Base-by-base conservation (phyloP, 2,888 invertebrate species). In the Tetranychus piercei region DNA sequence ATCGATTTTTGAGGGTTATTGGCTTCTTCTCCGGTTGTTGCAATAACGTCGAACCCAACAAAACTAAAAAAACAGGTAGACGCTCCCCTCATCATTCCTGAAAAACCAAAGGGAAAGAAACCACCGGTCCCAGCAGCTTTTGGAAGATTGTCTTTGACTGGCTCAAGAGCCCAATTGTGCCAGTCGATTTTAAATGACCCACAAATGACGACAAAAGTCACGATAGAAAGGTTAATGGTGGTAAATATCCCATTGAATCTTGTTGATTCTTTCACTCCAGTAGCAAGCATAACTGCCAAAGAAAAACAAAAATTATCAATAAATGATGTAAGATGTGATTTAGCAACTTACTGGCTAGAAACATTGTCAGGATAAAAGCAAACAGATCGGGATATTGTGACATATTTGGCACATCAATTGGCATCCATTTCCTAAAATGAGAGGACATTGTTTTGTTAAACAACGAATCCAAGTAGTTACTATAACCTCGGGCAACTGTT, bases 231-330 rank as follows among this genome's bases (percentile, higher is more conserved):
- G 84, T 97, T 96, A 20, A 96, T 85, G 0, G 86, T 85, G 0
- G 95, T 96, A 82, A 96, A 95, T 71, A 94, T 84, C 81, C 94
- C 95, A 84, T 96, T 96, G 77, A 95, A 83, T 74, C 88, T 86
- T 4, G 93, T 90, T 0, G 93, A 94, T 82, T 93, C 92, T 80
- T 91, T 92, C 69, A 92, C 90, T 0, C 94, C 94, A 78, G 91
- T 86, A 0, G 91, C 90, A 34, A 86, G 80, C 66, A 78, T 75
- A 18, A 77, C 78, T 77, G 83, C 80, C 5, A 9, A 55, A 55
- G 6, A 55, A 55, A 5, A 55, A 7, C 9, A 55, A 55, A 55
- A 55, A 55, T 15, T 1, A 55, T 7, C 15, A 55, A 55, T 55
- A 55, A 55, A 55, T 55, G 15, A 15, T 15, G 55, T 15, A 55